Base-by-base conservation (phyloP, 2,797 vertebrate species). In the Falco novaeseelandiae region DNA sequence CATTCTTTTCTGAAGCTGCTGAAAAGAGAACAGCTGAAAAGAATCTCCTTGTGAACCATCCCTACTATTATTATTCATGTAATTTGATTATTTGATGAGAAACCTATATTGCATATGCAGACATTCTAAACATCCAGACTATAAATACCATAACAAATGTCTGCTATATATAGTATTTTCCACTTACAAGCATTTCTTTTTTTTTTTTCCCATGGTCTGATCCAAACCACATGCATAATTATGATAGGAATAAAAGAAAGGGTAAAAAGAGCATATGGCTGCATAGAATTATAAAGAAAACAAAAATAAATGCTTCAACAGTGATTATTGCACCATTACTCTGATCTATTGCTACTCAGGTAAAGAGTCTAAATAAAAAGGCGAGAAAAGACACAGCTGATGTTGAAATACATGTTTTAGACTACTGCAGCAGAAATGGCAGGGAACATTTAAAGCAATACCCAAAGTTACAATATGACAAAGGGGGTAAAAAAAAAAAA, bases 281-380 rank as follows among this genome's bases (percentile, higher is more conserved):
- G 66, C 67, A 81, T 10, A 78, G 91, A 90, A 93, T 95, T 38
- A 83, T 85, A 95, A 91, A 3, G 27, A 91, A 95, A 96, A 88
- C 72, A 95, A 95, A 96, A 96, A 92, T 46, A 89, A 83, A 89
- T 63, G 89, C 51, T 83, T 83, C 69, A 82, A 51, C n/a, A 65
- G 89, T 83, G 87, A 82, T 78, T 76, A 92, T 57, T 88, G 84
- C 40, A 26, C 84, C 79, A 44, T 87, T 91, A 82, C 83, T 27
- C 87, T 85, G 90, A 97, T 95, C 95, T 79, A 93, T 58, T 36
- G 82, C 85, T 71, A 46, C 63, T 69, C 73, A 38, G 83, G 80
- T 40, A 72, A 79, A 59, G 65, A 81, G 63, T 63, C 79, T 79
- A 74, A 94, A 93, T 85, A 92, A 93, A 83, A 80, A 83, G n/a